Percentiles rank a stretch among this genome's conserved stretches.
Conservation (phyloP, 1,140 invertebrate species). For the Littorina saxatilis region DNA sequence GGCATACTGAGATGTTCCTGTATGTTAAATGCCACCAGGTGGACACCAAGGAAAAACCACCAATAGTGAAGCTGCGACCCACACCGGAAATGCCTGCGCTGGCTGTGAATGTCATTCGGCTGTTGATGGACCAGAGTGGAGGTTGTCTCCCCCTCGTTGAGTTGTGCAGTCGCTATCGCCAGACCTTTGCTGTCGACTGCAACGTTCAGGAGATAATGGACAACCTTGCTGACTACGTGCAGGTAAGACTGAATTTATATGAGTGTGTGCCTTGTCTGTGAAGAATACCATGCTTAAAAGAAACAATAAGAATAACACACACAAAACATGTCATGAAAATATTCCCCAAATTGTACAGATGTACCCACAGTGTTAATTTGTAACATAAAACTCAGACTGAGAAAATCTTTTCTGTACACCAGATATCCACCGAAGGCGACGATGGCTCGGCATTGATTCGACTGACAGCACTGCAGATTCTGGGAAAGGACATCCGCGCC, state of each 20-base stretch:
- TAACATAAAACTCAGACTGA: too few relatives aligned
- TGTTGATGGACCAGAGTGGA: slow-evolving; percentile 79
- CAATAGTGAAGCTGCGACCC: slow-evolving; percentile 62
- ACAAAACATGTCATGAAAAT: background rate
- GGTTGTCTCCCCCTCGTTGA: slow-evolving; percentile 77
- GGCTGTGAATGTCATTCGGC: slow-evolving; percentile 77
- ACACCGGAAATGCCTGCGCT: slow-evolving; percentile 69
- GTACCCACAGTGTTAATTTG: background rate
- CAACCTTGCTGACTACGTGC: slow-evolving; percentile 77
- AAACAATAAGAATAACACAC: background rate
- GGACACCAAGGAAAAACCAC: slow-evolving; percentile 54
- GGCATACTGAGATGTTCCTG: too few relatives aligned
- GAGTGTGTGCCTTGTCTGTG: too few relatives aligned
- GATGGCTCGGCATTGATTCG: slow-evolving; percentile 74
- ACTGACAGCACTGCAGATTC: slow-evolving; percentile 79
- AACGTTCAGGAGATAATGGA: slow-evolving; percentile 76
- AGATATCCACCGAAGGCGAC: slow-evolving; percentile 52
- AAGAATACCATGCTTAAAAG: too few relatives aligned
- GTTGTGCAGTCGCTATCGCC: slow-evolving; percentile 76
- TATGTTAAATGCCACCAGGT: slow-evolving; percentile 47
- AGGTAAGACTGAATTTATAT: slow-evolving; percentile 66
- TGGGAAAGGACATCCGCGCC: slow-evolving; percentile 79
- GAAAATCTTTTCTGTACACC: too few relatives aligned
- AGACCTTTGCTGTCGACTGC: slow-evolving; percentile 76
- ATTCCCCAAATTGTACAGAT: background rate